Conservation (phyloP, 2,797 vertebrate genomes). For the Pyrrhura leucotis region DNA sequence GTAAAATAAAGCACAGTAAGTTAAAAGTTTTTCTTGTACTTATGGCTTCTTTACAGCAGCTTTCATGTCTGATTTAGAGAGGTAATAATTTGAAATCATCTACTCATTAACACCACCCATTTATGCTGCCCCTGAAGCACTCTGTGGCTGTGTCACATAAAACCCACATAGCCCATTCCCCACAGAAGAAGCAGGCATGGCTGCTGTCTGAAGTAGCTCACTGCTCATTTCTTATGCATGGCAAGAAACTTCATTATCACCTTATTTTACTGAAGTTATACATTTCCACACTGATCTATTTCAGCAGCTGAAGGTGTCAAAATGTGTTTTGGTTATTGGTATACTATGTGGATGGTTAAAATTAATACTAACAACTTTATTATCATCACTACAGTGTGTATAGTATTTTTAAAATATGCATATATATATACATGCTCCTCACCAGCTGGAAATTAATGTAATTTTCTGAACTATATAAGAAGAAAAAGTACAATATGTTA, state of each 20-base stretch:
- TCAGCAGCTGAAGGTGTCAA: background rate
- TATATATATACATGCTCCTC: background rate
- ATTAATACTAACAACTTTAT: conserved; percentile 6
- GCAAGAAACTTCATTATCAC: conserved; percentile 12
- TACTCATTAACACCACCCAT: background rate
- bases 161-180: background rate
- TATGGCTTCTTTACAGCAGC: background rate
- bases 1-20: background rate
- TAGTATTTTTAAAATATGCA: background rate
- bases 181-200: background rate
- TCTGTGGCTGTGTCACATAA: background rate
- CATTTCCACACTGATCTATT: background rate
- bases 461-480: background rate
- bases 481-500: background rate
- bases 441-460: background rate
- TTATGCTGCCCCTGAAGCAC: background rate
- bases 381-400: background rate
- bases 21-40: background rate
- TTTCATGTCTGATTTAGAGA: background rate
- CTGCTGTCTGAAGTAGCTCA: background rate
- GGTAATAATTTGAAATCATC: background rate
- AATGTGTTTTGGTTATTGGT: background rate
- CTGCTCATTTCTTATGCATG: background rate
- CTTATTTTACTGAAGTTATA: conserved; percentile 16
- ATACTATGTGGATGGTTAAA: background rate